A percentile compares a stretch with the other conserved stretches of the same genome.
phyloP scores from a whole-genome alignment of 1,140 invertebrate genomes.

The Solen grandis region DNA sequence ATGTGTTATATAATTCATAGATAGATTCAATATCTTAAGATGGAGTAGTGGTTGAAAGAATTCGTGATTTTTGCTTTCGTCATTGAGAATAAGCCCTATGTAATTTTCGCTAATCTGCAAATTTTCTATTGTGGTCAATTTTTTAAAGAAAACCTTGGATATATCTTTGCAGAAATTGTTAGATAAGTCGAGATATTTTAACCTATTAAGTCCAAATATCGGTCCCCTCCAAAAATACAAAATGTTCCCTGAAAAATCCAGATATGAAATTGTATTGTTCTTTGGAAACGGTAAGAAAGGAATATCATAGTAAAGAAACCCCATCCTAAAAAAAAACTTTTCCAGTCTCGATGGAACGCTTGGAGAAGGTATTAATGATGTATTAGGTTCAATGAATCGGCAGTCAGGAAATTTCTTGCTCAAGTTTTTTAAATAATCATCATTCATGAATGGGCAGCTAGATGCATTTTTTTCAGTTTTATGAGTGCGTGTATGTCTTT shows the following conservation, averaged over 20 bases:
- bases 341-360: background rate
- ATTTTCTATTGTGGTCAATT: background rate
- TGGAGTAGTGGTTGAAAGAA: background rate
- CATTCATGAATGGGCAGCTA: slow-evolving; percentile 14
- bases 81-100: background rate
- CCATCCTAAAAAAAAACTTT: background rate
- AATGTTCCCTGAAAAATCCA: slow-evolving; percentile 29
- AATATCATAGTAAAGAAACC: background rate
- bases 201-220: background rate
- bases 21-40: slow-evolving; percentile 29
- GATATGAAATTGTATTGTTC: background rate
- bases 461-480: background rate
- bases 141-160: background rate
- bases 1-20: slow-evolving; percentile 1
- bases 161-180: slow-evolving; percentile 14
- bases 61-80: background rate
- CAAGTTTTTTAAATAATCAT: background rate
- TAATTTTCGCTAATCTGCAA: slow-evolving; percentile 26
- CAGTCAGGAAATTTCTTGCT: background rate
- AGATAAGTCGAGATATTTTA: slow-evolving; percentile 20
- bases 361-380: background rate
- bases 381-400: background rate
- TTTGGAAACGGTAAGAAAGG: background rate
- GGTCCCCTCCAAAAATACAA: background rate
- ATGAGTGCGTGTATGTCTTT: background rate